phyloP scores from a whole-genome alignment of 2,797 vertebrate genomes.

The Semotilus atromaculatus region DNA sequence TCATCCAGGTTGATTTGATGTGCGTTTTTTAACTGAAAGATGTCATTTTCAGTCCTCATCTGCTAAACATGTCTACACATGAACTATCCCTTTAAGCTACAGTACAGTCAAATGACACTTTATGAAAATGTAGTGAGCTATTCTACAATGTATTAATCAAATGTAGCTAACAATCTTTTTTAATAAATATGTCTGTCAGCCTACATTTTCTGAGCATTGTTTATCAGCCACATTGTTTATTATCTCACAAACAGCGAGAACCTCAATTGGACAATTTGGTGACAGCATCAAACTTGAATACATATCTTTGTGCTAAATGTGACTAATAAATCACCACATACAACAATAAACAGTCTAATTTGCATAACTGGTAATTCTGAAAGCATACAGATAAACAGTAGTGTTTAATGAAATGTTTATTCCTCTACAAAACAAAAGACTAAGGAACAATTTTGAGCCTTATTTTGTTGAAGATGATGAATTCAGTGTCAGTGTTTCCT shows the following conservation, averaged over 20 bases:
- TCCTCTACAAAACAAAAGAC: not conserved
- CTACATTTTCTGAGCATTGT: not conserved
- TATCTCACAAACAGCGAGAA: not conserved
- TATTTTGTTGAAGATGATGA: constrained; percentile 2
- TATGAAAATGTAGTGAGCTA: not conserved
- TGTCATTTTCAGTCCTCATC: not conserved
- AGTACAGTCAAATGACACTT: not conserved
- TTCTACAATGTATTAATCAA: not conserved
- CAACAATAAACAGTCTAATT: not conserved
- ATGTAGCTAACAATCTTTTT: not conserved
- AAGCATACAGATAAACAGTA: not conserved
- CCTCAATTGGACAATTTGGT: not conserved
- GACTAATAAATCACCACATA: constrained; percentile 7
- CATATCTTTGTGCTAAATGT: not conserved
- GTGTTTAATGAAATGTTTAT: constrained; percentile 5
- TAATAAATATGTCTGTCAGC: not conserved
- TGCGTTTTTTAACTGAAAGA: not conserved
- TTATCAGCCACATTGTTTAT: not conserved
- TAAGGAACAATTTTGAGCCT: not conserved
- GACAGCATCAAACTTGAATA: not conserved
- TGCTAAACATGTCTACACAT: not conserved
- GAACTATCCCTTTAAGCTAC: not conserved
- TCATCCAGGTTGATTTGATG: not conserved
- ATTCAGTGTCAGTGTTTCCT: not conserved
- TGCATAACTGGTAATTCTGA: not conserved